Conservation (phyloP, 2,113 vertebrate species). For the Hylia prasina region DNA sequence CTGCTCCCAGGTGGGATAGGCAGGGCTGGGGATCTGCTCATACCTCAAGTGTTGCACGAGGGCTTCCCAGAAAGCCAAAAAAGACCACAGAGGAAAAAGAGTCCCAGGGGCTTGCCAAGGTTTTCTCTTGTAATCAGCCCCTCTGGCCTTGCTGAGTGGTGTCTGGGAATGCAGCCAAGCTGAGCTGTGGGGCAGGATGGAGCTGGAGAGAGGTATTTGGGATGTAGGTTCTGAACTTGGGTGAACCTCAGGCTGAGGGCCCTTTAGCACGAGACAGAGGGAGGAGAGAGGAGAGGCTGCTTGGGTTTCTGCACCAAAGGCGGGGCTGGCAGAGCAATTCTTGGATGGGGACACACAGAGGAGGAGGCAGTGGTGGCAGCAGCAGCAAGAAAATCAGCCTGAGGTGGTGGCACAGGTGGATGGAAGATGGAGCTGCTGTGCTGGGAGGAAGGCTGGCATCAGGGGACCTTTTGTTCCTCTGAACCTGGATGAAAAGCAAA, state of each 20-base stretch:
- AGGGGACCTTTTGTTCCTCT: background rate
- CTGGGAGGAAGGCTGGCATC: background rate
- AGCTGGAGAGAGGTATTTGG: background rate
- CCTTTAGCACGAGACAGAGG: background rate
- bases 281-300: background rate
- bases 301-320: background rate
- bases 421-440: background rate
- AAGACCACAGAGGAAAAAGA: background rate
- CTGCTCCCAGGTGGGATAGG: background rate
- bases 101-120: background rate
- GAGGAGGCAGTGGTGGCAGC: background rate
- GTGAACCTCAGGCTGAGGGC: background rate
- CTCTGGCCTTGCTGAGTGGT: background rate
- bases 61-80: background rate
- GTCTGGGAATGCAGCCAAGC: slow-evolving; percentile 34
- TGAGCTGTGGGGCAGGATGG: background rate
- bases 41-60: background rate
- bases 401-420: background rate
- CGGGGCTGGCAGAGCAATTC: background rate
- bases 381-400: background rate
- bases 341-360: too few species aligned
- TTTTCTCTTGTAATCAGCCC: background rate
- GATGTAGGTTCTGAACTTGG: background rate
- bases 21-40: background rate
- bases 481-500: background rate